Base-by-base conservation (phyloP, 2,888 invertebrate species). In the Leptopterna dolabrata region DNA sequence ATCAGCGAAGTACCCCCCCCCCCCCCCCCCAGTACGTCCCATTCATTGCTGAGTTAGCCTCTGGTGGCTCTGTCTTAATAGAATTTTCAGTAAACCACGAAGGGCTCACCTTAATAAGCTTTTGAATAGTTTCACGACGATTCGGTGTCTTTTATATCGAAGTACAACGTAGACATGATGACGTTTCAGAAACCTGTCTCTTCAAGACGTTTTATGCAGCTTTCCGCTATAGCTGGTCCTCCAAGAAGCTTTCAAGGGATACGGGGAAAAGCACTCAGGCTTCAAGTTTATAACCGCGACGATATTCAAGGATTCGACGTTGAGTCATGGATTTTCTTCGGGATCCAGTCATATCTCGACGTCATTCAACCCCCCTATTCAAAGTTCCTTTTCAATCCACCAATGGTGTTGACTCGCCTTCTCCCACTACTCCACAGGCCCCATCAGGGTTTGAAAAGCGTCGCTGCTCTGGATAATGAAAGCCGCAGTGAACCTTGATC, bases 231-330 rank as follows among this genome's bases (percentile, higher is more conserved):
- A 19, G 63, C 24, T 36, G 19, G 27, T 19, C 24, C 19, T 27
- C 36, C 63, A 24, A 63, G 63, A 63, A 63, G 63, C 63, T 63
- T 63, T 63, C 63, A 63, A 63, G 63, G 19, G 63, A n/a, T 63
- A 63, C 63, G 63, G 63, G 63, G 19, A 63, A 63, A 63, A 63
- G 63, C 63, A 63, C 63, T 63, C 63, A 63, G 36, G n/a, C 36
- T 45, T 45, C 27, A 45, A 78, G 78, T 45, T 78, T 78, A 78
- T 78, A 78, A 78, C 78, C 78, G 63, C 27, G 63, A 24, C 45
- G 78, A 78, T 43, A 78, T 78, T 78, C 78, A 78, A 45, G 27
- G 78, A 78, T 78, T n/a, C 78, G 78, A 45, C 73, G 73, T 36
- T 73, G 73, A 63, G 19, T 63, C 63, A 63, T 63, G 63, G 63